Conservation (phyloP, 2,113 vertebrate genomes). For the Polypterus bichir region DNA sequence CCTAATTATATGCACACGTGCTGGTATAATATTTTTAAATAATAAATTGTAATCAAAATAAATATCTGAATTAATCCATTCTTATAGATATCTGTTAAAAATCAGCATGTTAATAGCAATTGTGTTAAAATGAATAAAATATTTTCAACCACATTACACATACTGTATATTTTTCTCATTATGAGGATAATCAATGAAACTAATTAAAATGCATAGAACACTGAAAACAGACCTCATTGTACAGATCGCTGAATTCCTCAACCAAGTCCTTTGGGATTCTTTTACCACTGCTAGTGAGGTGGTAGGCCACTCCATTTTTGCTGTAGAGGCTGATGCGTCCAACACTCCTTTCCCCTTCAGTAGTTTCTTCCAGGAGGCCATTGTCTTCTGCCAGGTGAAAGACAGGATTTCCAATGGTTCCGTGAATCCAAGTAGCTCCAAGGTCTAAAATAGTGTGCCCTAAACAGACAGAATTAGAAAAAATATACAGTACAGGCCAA, state of each 20-base stretch:
- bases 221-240: slow-evolving; percentile 75
- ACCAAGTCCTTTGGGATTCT: slow-evolving; percentile 95
- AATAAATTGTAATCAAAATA: too few relatives aligned
- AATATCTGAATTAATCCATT: too few relatives aligned
- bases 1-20: too few relatives aligned
- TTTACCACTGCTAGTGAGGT: slow-evolving; percentile 79
- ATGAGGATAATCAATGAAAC: too few relatives aligned
- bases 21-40: too few relatives aligned
- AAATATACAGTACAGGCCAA: too few relatives aligned
- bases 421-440: slow-evolving; percentile 98
- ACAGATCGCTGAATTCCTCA: slow-evolving; percentile 98
- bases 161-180: too few relatives aligned
- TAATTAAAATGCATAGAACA: background rate
- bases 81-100: too few relatives aligned
- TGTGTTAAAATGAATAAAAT: too few relatives aligned
- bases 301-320: slow-evolving; percentile 92
- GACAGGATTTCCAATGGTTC: slow-evolving; percentile 88
- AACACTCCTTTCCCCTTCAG: slow-evolving; percentile 77
- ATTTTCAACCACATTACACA: too few relatives aligned
- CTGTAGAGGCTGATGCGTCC: slow-evolving; percentile 93
- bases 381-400: slow-evolving; percentile 98
- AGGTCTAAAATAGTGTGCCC: slow-evolving; percentile 89
- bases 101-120: too few relatives aligned
- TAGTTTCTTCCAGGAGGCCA: slow-evolving; percentile 85
- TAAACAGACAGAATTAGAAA: slow-evolving; percentile 26